Conservation (phyloP, 2,888 invertebrate genomes). For the Acrobeloides nanus region DNA sequence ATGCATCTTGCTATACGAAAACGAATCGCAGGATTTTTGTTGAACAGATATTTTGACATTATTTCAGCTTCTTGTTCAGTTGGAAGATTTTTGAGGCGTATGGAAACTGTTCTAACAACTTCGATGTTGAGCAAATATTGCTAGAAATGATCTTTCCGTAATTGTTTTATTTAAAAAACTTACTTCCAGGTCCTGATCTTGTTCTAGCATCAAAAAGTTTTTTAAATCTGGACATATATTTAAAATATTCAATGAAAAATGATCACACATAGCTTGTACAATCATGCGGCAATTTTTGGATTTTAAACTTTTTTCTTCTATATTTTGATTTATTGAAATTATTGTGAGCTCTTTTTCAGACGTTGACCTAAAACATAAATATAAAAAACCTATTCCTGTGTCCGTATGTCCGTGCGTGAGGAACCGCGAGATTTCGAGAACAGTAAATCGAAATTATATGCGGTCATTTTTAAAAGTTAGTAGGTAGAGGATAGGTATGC, state of each 20-base stretch:
- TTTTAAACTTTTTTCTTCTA: conserved; percentile 1
- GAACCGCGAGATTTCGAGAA: no score
- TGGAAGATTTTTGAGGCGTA: conserved; percentile 6
- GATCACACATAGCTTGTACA: conserved; percentile 12
- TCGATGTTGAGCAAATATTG: conserved; percentile 14
- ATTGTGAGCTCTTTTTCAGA: background rate
- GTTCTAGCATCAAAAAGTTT: conserved; percentile 15
- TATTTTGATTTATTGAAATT: background rate
- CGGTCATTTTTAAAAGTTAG: no score
- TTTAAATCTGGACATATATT: conserved; percentile 21
- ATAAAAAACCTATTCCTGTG: no score
- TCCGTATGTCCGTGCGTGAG: no score
- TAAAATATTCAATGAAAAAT: conserved; percentile 15
- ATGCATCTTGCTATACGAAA: conserved; percentile 21
- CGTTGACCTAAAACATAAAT: background rate
- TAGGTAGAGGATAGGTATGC: no score
- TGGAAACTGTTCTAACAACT: conserved; percentile 13
- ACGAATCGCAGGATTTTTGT: conserved; percentile 21
- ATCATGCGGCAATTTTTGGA: conserved; percentile 22
- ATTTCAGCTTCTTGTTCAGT: conserved; percentile 7
- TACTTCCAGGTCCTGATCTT: conserved; percentile 2
- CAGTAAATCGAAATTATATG: no score
- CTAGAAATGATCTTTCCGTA: conserved; percentile 2
- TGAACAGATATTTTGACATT: conserved; percentile 6
- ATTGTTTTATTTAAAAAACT: conserved; percentile 2